Evolutionary conservation across 2,797 vertebrate genomes (phyloP).

Genomic region (Liparis tanakae): DNA sequence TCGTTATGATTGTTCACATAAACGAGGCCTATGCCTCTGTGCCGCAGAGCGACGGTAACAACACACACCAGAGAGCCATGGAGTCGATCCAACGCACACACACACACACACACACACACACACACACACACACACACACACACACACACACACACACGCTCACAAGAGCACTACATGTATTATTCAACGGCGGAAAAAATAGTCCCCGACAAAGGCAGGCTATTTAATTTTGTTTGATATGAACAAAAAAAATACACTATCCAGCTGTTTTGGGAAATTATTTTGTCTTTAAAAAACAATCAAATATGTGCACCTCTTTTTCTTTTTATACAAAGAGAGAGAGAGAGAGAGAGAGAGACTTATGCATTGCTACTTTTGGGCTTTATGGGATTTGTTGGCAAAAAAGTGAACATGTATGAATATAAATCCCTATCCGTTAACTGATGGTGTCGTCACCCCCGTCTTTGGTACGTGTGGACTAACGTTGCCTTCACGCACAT

Average conservation of each 20-base stretch:
- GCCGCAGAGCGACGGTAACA: not conserved
- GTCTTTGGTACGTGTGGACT: not conserved
- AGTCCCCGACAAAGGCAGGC: not conserved
- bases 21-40: not conserved
- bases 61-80: not conserved
- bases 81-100: not conserved
- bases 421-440: not conserved
- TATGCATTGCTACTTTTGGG: not conserved
- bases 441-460: not conserved
- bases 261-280: not conserved
- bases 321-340: not conserved
- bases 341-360: not conserved
- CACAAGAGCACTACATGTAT: not conserved
- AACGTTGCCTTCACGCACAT: slow-evolving; percentile 65
- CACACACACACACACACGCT: no score
- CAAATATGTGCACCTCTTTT: not conserved
- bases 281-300: not conserved
- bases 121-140: not conserved
- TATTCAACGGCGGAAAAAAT: slow-evolving; percentile 2
- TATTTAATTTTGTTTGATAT: not conserved
- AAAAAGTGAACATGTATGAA: not conserved
- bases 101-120: no score
- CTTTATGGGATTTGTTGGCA: not conserved
- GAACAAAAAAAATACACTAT: not conserved
- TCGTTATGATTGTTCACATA: not conserved